phyloP scores from a whole-genome alignment of 2,888 invertebrate genomes.

The Nomada lathburiana region DNA sequence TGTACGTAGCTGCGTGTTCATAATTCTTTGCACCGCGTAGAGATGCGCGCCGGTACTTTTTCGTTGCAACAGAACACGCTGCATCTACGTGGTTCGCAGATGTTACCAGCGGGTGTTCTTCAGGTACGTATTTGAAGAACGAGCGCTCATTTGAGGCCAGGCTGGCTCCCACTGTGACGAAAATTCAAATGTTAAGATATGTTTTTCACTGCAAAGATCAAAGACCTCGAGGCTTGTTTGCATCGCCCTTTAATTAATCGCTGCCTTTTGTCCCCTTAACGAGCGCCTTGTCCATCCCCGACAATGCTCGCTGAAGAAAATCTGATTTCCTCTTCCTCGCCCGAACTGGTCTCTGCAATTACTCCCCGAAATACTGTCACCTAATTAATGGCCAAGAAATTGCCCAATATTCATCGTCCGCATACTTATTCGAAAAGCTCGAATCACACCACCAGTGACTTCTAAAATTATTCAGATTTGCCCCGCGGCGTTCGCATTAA shows the following conservation, averaged over 20 bases:
- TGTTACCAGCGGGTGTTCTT: slow-evolving; percentile 69
- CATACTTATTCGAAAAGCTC: too few relatives aligned
- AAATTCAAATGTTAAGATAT: slow-evolving; percentile 64
- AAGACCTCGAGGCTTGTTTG: slow-evolving; percentile 47
- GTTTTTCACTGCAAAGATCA: slow-evolving; percentile 57
- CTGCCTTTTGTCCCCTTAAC: slow-evolving; percentile 43
- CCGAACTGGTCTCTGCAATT: background rate
- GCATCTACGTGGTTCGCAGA: slow-evolving; percentile 64
- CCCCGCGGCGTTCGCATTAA: background rate
- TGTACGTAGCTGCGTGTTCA: slow-evolving; percentile 44
- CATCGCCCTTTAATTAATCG: slow-evolving; percentile 60
- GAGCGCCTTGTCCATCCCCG: slow-evolving; percentile 20
- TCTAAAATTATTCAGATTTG: too few relatives aligned
- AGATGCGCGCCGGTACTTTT: slow-evolving; percentile 60
- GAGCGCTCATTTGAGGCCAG: slow-evolving; percentile 62
- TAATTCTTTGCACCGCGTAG: slow-evolving; percentile 60
- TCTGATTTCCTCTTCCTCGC: background rate
- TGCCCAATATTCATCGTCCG: too few relatives aligned
- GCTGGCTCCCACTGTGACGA: slow-evolving; percentile 65
- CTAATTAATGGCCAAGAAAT: too few relatives aligned
- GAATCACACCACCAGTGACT: too few relatives aligned
- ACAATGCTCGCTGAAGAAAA: slow-evolving; percentile 2
- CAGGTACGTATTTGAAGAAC: slow-evolving; percentile 64
- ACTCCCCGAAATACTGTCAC: background rate
- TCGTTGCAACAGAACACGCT: slow-evolving; percentile 58